Percentiles rank a stretch among this genome's conserved stretches.
phyloP scores from a whole-genome alignment of 2,888 invertebrate species.

The Andrena bucephala region DNA sequence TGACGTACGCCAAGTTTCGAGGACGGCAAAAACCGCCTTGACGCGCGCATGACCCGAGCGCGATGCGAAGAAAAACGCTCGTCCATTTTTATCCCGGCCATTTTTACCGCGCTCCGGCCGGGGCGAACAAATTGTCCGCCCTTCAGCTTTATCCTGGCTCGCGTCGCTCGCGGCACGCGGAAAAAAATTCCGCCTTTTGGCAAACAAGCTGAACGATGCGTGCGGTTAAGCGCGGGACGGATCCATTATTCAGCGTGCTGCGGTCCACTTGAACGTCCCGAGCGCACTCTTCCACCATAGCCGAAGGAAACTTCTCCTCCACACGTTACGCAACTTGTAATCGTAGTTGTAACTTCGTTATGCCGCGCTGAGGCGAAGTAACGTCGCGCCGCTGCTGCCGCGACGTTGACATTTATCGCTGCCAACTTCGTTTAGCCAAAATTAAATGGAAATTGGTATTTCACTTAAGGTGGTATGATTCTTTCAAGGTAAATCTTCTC shows the following conservation, averaged over 20 bases:
- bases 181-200: background rate
- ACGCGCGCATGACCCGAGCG: constrained; percentile 19
- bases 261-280: background rate
- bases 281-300: background rate
- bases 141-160: background rate
- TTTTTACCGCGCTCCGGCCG: constrained; percentile 9
- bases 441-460: too few relatives aligned
- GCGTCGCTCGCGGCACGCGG: background rate
- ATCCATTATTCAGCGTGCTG: background rate
- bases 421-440: too few relatives aligned
- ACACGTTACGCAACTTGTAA: background rate
- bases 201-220: constrained; percentile 12
- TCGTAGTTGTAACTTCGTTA: constrained; percentile 16
- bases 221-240: background rate
- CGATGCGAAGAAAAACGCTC: constrained; percentile 19
- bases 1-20: constrained; percentile 56
- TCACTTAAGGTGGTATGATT: too few relatives aligned
- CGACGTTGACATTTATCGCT: background rate
- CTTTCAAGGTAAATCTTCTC: too few relatives aligned
- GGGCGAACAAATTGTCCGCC: constrained; percentile 14
- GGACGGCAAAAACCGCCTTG: constrained; percentile 5
- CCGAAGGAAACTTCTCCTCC: background rate
- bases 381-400: background rate
- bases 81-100: constrained; percentile 20
- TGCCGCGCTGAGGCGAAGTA: background rate